Evolutionary conservation across 2,888 invertebrate species (phyloP).

Genomic region (Taphrorychus bicolor): DNA sequence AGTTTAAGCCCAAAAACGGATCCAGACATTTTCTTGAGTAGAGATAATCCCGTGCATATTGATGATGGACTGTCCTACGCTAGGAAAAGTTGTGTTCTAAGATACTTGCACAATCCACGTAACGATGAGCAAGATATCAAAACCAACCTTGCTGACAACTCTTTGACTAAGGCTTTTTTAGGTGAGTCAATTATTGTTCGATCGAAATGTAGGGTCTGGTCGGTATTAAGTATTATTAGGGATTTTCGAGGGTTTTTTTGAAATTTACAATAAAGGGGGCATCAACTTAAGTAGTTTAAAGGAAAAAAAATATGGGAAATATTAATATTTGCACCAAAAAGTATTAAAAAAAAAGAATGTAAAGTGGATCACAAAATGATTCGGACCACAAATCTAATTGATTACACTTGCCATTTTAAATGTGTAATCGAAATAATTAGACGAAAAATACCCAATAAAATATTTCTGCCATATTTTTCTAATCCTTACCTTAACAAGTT

Average conservation of each 20-base stretch:
- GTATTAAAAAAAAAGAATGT: too few relatives aligned
- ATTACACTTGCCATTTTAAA: conserved; percentile 2
- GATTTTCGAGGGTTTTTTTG: too few relatives aligned
- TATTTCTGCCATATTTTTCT: background rate
- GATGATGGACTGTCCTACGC: conserved; percentile 25
- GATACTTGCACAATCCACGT: conserved; percentile 28
- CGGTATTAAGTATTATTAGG: too few relatives aligned
- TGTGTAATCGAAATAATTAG: background rate
- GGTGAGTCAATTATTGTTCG: too few relatives aligned
- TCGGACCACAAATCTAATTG: background rate
- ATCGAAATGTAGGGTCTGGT: too few relatives aligned
- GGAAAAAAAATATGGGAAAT: too few relatives aligned
- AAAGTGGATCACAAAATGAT: conserved; percentile 39
- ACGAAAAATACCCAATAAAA: background rate
- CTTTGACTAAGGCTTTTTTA: conserved; percentile 48
- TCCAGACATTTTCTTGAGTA: conserved; percentile 5
- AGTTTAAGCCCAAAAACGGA: conserved; percentile 51
- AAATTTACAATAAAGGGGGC: too few relatives aligned
- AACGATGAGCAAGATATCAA: conserved; percentile 1
- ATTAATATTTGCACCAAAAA: too few relatives aligned
- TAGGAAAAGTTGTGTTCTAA: conserved; percentile 36
- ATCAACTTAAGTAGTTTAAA: too few relatives aligned
- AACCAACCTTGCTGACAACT: conserved; percentile 39
- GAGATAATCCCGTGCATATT: conserved; percentile 12
- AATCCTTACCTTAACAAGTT: too few relatives aligned